Percentiles rank a stretch among this genome's conserved stretches.
phyloP scores from a whole-genome alignment of 2,113 vertebrate genomes.

The Passerina amoena region DNA sequence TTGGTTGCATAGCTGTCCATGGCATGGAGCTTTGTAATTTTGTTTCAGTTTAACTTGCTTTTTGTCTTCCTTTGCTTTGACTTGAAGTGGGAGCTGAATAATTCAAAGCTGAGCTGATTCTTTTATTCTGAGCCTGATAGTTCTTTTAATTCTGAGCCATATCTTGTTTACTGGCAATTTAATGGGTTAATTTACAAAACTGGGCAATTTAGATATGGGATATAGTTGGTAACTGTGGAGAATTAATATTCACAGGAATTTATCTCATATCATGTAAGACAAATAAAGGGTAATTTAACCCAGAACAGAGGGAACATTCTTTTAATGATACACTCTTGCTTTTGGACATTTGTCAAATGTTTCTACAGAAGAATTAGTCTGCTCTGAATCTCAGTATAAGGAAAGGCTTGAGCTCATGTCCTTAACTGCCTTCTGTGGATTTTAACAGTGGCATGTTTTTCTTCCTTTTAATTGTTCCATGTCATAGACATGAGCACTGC shows the following conservation, averaged over 20 bases:
- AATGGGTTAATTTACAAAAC: background rate
- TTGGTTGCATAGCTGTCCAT: background rate
- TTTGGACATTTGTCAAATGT: background rate
- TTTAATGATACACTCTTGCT: background rate
- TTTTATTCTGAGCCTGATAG: background rate
- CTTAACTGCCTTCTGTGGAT: background rate
- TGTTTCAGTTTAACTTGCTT: background rate
- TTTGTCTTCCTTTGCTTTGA: background rate
- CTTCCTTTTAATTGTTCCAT: background rate
- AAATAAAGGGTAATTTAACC: background rate
- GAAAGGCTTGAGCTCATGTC: background rate
- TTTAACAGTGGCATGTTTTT: background rate
- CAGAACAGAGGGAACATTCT: background rate
- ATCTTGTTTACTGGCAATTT: background rate
- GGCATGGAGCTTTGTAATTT: background rate
- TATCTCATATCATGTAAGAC: background rate
- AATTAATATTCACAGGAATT: background rate
- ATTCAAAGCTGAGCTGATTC: background rate
- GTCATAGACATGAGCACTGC: constrained; percentile 85
- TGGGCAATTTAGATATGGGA: background rate
- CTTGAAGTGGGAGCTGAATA: background rate
- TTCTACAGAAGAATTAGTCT: background rate
- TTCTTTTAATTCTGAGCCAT: background rate
- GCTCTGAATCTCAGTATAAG: background rate
- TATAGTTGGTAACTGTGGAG: background rate